Evolutionary conservation across 2,797 vertebrate species (phyloP).

Genomic region (Lithobates pipiens): DNA sequence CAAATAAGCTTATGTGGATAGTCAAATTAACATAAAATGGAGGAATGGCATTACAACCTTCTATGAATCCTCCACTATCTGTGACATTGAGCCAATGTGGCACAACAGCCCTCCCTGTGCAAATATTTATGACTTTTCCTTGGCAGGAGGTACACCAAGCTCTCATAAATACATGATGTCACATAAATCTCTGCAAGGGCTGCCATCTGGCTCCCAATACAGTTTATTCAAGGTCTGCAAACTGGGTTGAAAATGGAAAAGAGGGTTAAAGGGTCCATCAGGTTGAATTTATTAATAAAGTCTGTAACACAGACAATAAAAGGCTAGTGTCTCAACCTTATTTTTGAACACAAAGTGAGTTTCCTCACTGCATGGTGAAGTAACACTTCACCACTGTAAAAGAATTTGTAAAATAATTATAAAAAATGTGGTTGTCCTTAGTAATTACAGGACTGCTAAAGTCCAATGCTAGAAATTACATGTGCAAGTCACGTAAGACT

Average conservation of each 20-base stretch:
- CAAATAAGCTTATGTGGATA: neutral
- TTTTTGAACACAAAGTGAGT: neutral
- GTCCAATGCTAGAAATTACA: neutral
- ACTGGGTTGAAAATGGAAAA: conserved; percentile 24
- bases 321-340: neutral
- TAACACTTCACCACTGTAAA: neutral
- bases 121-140: conserved; percentile 51
- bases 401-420: neutral
- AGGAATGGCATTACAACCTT: conserved; percentile 13
- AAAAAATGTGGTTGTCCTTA: neutral
- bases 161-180: conserved; percentile 51
- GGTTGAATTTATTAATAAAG: conserved; percentile 18
- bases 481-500: conserved; percentile 21
- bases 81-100: conserved; percentile 35
- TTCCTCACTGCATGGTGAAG: neutral
- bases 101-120: conserved; percentile 41
- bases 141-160: conserved; percentile 43
- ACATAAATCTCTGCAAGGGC: conserved; percentile 39
- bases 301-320: neutral
- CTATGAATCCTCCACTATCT: conserved; percentile 20
- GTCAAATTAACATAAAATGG: conserved; percentile 9
- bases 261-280: conserved; percentile 3
- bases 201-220: conserved; percentile 45
- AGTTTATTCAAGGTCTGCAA: conserved; percentile 30
- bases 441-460: neutral